A percentile compares a stretch with the other conserved stretches of the same genome.
Evolutionary conservation across 2,797 vertebrate species (phyloP).

Genomic region (Limnodromus scolopaceus): DNA sequence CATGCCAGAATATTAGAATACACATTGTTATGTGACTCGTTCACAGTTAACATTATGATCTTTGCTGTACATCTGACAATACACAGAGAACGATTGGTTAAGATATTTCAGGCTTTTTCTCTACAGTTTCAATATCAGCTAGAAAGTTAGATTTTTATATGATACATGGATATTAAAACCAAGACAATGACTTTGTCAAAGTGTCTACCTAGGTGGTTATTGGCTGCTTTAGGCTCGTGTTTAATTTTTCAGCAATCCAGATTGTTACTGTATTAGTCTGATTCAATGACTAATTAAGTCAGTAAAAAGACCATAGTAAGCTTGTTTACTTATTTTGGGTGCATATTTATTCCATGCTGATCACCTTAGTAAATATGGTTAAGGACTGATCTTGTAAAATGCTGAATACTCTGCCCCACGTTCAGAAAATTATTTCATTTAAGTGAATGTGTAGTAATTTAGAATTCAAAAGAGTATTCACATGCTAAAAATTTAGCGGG

Average conservation of each 20-base stretch:
- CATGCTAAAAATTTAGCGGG: not conserved
- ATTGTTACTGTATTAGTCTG: not conserved
- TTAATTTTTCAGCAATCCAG: not conserved
- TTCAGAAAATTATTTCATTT: not conserved
- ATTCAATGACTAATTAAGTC: not conserved
- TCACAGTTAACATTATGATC: not conserved
- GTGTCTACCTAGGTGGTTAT: not conserved
- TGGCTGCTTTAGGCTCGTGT: not conserved
- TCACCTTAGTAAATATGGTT: not conserved
- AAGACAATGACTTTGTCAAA: not conserved
- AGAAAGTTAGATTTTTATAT: not conserved
- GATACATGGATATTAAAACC: not conserved
- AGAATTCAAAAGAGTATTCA: not conserved
- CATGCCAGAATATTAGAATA: not conserved
- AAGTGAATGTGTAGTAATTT: not conserved
- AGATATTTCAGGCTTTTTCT: not conserved
- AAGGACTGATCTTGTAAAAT: not conserved
- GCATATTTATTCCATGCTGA: not conserved
- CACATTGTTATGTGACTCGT: not conserved
- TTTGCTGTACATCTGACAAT: not conserved
- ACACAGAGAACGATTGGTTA: not conserved
- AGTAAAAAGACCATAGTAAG: not conserved
- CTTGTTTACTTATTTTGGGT: not conserved
- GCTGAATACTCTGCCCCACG: not conserved
- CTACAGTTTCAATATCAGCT: not conserved